phyloP scores from a whole-genome alignment of 2,888 invertebrate genomes.

The Aphodius sticticus region DNA sequence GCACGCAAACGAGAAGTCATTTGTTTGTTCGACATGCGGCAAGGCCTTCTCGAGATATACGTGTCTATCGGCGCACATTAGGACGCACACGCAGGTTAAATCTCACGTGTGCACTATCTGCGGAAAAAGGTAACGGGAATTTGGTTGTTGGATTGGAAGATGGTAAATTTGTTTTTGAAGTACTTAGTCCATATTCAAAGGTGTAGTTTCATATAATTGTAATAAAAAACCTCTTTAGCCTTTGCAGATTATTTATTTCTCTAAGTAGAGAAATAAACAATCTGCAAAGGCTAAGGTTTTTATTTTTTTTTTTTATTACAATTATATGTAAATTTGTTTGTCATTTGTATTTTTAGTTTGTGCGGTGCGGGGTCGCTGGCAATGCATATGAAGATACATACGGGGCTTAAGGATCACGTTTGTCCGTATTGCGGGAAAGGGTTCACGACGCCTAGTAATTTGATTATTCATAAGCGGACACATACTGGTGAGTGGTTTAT shows the following conservation, averaged over 20 bases:
- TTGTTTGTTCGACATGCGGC: constrained; percentile 57
- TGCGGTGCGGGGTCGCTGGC: constrained; percentile 58
- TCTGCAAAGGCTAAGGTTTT: neutral
- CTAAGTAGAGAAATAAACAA: too few relatives aligned
- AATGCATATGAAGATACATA: constrained; percentile 64
- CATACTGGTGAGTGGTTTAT: constrained; percentile 51
- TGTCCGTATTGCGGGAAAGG: constrained; percentile 58
- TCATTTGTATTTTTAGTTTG: too few relatives aligned
- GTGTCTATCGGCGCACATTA: constrained; percentile 56
- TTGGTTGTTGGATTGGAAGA: neutral
- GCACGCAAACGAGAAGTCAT: constrained; percentile 56
- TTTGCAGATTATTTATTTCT: too few relatives aligned
- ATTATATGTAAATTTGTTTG: too few relatives aligned
- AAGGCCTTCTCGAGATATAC: constrained; percentile 58
- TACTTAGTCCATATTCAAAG: too few relatives aligned
- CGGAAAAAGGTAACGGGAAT: constrained; percentile 54
- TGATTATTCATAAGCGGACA: constrained; percentile 57
- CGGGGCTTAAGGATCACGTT: constrained; percentile 57
- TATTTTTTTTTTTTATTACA: constrained; percentile 29
- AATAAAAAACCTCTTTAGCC: too few relatives aligned
- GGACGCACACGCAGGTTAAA: constrained; percentile 57
- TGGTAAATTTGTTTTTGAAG: constrained; percentile 15
- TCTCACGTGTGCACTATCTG: constrained; percentile 57
- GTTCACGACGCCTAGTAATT: constrained; percentile 58
- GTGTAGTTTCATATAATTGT: too few relatives aligned